Evolutionary conservation across 2,113 vertebrate genomes (phyloP).

Genomic region (Pluvialis apricaria): DNA sequence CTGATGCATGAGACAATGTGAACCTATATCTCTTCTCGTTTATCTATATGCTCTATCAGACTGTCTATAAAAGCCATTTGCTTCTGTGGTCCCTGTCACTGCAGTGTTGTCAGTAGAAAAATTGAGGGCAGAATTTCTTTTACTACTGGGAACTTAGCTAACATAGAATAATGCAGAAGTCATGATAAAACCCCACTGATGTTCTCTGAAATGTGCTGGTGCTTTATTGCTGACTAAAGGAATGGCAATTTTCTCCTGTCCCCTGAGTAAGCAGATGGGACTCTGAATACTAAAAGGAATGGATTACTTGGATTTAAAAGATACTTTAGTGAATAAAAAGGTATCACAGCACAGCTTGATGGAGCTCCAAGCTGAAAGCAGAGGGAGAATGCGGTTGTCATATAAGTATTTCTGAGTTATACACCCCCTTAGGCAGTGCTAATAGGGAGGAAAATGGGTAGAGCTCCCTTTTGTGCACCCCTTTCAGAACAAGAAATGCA

Average conservation of each 20-base stretch:
- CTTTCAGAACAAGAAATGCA: background rate
- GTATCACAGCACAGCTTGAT: background rate
- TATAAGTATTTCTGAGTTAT: background rate
- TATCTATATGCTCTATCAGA: background rate
- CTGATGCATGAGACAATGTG: background rate
- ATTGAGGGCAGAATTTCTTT: background rate
- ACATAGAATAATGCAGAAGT: background rate
- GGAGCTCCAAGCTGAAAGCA: background rate
- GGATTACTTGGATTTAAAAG: background rate
- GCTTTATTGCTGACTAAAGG: slow-evolving; percentile 29
- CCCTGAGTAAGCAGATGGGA: background rate
- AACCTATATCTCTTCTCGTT: background rate
- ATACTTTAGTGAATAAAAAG: background rate
- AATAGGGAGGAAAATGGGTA: background rate
- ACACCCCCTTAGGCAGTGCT: background rate
- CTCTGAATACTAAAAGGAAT: background rate
- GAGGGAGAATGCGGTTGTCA: background rate
- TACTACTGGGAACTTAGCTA: background rate
- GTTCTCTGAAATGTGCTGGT: background rate
- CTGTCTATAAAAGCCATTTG: background rate
- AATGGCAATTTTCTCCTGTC: background rate
- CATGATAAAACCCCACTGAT: background rate
- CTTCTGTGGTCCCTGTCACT: background rate
- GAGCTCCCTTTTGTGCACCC: background rate
- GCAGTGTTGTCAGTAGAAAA: background rate